Conservation (phyloP, 2,113 vertebrate species). For the Microtus richardsoni region DNA sequence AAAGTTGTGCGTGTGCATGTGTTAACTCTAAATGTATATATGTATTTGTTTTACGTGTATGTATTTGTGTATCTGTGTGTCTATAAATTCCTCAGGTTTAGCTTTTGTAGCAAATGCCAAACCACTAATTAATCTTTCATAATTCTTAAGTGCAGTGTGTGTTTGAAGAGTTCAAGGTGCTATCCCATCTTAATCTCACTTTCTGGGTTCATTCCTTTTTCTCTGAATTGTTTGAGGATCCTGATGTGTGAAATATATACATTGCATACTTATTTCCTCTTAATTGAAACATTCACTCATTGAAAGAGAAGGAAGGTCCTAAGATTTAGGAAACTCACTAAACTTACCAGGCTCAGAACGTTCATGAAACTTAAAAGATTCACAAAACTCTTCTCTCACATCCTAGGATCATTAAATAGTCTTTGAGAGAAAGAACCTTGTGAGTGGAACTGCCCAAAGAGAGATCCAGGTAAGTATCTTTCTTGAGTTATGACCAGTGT, state of each 20-base stretch:
- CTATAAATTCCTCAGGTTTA: neutral
- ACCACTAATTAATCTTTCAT: neutral
- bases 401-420: neutral
- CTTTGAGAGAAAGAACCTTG: neutral
- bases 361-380: neutral
- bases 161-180: neutral
- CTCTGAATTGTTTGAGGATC: neutral
- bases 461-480: neutral
- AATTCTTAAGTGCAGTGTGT: neutral
- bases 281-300: neutral
- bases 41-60: neutral
- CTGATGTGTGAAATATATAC: neutral
- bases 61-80: neutral
- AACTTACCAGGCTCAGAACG: neutral
- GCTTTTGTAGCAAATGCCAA: neutral
- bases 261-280: neutral
- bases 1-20: neutral
- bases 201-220: neutral
- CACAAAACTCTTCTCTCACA: neutral
- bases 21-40: neutral
- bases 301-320: neutral
- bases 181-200: neutral
- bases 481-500: neutral
- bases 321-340: neutral
- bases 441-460: neutral